A percentile compares a stretch with the other conserved stretches of the same genome.
These are phyloP conservation scores for Brachypalpus laphriformis DNA, from an alignment of 2,888 invertebrate species.

Conservation along the genomic window DNA sequence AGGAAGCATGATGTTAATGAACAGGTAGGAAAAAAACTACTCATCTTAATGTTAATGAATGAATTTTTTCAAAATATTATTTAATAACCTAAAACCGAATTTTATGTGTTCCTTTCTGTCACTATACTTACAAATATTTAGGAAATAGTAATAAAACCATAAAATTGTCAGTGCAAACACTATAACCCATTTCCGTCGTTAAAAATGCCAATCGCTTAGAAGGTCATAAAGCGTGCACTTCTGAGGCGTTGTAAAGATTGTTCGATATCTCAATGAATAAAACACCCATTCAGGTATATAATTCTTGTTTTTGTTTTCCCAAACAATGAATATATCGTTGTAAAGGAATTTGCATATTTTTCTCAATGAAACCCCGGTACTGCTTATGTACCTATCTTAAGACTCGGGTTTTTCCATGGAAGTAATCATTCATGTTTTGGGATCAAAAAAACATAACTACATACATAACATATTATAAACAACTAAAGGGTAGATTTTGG, in stretches of 20 bases:
- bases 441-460: too few species aligned
- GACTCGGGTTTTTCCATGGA: too few species aligned
- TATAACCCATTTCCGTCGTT: not conserved
- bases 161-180: not conserved
- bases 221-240: not conserved
- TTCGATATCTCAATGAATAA: not conserved
- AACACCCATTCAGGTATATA: not conserved
- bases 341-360: not conserved
- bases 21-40: not conserved
- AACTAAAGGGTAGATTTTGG: too few species aligned
- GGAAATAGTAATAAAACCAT: not conserved
- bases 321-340: not conserved
- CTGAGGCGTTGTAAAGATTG: not conserved
- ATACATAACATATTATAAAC: too few species aligned
- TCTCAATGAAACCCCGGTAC: not conserved
- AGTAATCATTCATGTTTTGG: too few species aligned
- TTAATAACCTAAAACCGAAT: not conserved
- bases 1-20: not conserved
- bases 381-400: too few species aligned
- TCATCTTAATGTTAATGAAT: not conserved
- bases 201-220: not conserved
- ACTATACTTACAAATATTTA: not conserved
- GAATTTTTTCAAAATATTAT: not conserved
- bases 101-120: not conserved
- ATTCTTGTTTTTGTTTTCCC: not conserved